Evolutionary conservation across 2,888 invertebrate species (phyloP).

Genomic region (Cabera pusaria): DNA sequence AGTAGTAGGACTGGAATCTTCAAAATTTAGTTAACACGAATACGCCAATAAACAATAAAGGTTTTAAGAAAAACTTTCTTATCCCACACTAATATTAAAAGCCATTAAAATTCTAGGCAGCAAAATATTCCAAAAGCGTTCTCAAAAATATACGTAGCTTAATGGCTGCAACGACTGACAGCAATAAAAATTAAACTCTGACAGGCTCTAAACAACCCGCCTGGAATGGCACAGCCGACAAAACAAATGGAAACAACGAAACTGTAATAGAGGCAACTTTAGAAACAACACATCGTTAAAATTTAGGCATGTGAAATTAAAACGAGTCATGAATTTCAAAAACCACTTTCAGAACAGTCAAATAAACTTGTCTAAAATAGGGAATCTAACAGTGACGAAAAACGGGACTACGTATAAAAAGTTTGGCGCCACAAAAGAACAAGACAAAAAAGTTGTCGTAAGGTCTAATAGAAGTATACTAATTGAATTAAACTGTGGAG

Average conservation of each 20-base stretch:
- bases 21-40: too few species aligned
- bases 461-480: slow-evolving; percentile 28
- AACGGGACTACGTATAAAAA: slow-evolving; percentile 2
- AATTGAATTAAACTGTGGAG: slow-evolving; percentile 35
- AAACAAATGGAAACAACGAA: slow-evolving; percentile 1
- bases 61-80: too few species aligned
- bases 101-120: slow-evolving; percentile 1
- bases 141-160: background rate
- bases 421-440: slow-evolving; percentile 16
- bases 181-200: slow-evolving; percentile 17
- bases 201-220: slow-evolving; percentile 10
- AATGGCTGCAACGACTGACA: slow-evolving; percentile 3
- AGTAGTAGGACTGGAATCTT: too few species aligned
- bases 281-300: slow-evolving; percentile 3
- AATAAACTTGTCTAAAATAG: background rate
- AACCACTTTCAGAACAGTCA: too few species aligned
- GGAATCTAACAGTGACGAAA: too few species aligned
- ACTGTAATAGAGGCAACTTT: slow-evolving; percentile 1
- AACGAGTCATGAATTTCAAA: too few species aligned
- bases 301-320: slow-evolving; percentile 1
- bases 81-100: too few species aligned
- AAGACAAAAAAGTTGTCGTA: slow-evolving; percentile 25
- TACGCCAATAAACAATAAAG: too few species aligned
- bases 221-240: slow-evolving; percentile 3
- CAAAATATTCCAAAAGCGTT: background rate